These are phyloP conservation scores for Enteromius afrohamiltoni DNA, from an alignment of 2,797 vertebrate genomes.

Conservation along the genomic window DNA sequence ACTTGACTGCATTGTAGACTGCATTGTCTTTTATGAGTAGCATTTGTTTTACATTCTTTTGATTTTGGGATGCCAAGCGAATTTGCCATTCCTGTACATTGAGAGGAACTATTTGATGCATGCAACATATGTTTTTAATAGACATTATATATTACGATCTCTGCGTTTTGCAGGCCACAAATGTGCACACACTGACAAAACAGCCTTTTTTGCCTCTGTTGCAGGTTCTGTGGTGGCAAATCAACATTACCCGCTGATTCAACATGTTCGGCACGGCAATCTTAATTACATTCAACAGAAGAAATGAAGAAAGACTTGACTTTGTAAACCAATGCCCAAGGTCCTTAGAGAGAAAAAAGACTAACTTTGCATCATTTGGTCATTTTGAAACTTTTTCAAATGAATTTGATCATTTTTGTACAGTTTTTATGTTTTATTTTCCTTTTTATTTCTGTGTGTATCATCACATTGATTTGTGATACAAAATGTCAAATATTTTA, in stretches of 20 bases:
- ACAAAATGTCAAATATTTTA: slow-evolving; percentile 99
- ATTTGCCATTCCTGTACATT: not conserved
- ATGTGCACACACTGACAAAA: not conserved
- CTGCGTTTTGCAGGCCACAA: not conserved
- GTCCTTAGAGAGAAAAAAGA: slow-evolving; percentile 73
- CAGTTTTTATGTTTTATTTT: slow-evolving; percentile 88
- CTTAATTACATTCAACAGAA: slow-evolving; percentile 97
- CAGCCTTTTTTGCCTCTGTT: slow-evolving; percentile 53
- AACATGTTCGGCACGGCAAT: slow-evolving; percentile 88
- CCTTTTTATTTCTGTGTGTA: slow-evolving; percentile 60
- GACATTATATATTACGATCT: not conserved
- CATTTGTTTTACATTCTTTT: not conserved
- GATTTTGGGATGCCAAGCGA: not conserved
- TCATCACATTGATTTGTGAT: slow-evolving; percentile 97
- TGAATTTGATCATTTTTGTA: slow-evolving; percentile 98
- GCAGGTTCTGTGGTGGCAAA: slow-evolving; percentile 89
- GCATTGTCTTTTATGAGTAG: not conserved
- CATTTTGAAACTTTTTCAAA: slow-evolving; percentile 86
- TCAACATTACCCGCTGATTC: slow-evolving; percentile 89
- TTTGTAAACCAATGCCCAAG: slow-evolving; percentile 69
- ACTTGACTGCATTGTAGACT: not conserved
- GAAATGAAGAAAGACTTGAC: slow-evolving; percentile 83
- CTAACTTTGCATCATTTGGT: slow-evolving; percentile 82
- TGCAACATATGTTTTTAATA: not conserved
- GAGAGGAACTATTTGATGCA: not conserved